These are phyloP conservation scores for Enteromius paludinosus DNA, from an alignment of 2,797 vertebrate species.

Conservation along the genomic window DNA sequence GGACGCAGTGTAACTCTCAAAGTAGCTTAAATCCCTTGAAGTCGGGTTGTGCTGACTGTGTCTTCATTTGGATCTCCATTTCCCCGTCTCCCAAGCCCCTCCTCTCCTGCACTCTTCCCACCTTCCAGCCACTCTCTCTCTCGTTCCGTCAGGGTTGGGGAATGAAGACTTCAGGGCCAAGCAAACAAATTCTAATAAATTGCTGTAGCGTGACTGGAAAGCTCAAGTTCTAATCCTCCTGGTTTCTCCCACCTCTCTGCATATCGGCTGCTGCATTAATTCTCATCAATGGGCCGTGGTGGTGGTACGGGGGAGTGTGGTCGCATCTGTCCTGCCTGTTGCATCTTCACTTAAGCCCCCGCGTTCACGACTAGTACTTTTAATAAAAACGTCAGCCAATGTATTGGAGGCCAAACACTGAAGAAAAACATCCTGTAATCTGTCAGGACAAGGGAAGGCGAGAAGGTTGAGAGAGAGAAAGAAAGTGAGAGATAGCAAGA, in stretches of 20 bases:
- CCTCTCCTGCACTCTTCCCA: constrained; percentile 23
- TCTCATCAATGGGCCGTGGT: constrained; percentile 66
- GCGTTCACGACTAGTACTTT: constrained; percentile 62
- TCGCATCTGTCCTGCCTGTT: constrained; percentile 54
- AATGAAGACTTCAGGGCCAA: constrained; percentile 81
- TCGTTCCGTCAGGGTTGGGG: constrained; percentile 63
- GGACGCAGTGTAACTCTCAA: background rate
- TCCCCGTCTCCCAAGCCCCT: background rate
- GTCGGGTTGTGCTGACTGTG: constrained; percentile 60
- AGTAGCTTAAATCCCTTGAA: constrained; percentile 22
- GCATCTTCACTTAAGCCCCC: constrained; percentile 50
- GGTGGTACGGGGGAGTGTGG: background rate
- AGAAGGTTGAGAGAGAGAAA: constrained; percentile 35
- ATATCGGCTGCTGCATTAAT: constrained; percentile 69
- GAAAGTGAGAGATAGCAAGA: constrained; percentile 11
- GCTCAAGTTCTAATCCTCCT: constrained; percentile 62
- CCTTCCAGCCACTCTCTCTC: too few relatives aligned
- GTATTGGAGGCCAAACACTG: constrained; percentile 68
- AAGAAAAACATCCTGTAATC: constrained; percentile 61
- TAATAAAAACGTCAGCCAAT: constrained; percentile 73
- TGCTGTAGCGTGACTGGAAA: constrained; percentile 71
- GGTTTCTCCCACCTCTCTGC: constrained; percentile 49
- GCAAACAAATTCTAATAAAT: constrained; percentile 80
- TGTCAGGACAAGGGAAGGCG: constrained; percentile 39
- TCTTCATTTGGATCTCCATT: constrained; percentile 34